phyloP scores from a whole-genome alignment of 2,797 vertebrate genomes.

The Sebastiscus albofasciatus region DNA sequence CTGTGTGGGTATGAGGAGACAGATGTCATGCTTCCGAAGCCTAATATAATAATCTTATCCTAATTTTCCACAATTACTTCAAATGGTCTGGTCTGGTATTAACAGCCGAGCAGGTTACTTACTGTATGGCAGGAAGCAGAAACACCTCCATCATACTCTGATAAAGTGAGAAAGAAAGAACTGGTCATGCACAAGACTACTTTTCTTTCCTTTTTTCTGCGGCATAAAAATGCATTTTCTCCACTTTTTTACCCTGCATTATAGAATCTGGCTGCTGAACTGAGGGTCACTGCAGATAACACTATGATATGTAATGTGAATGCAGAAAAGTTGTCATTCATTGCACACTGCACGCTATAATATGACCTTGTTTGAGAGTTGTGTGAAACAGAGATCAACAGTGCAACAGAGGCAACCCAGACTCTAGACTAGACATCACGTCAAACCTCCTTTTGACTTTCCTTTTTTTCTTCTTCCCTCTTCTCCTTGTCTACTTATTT shows the following conservation, averaged over 20 bases:
- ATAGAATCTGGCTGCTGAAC: neutral
- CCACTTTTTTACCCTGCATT: neutral
- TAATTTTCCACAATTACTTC: neutral
- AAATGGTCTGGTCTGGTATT: neutral
- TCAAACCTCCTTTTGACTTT: slow-evolving; percentile 58
- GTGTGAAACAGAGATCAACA: slow-evolving; percentile 56
- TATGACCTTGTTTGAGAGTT: slow-evolving; percentile 60
- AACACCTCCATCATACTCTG: neutral
- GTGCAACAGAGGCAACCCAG: slow-evolving; percentile 36
- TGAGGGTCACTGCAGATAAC: slow-evolving; percentile 34
- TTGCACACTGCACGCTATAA: neutral
- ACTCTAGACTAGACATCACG: slow-evolving; percentile 57
- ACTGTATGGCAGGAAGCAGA: neutral
- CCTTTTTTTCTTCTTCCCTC: slow-evolving; percentile 33
- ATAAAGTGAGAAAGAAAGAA: neutral
- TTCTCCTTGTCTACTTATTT: slow-evolving; percentile 68
- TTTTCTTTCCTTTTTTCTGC: neutral
- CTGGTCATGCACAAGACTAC: too few species aligned
- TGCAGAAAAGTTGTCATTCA: slow-evolving; percentile 38
- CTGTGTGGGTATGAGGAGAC: neutral
- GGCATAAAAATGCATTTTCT: slow-evolving; percentile 4
- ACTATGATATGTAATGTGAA: neutral
- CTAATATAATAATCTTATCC: neutral
- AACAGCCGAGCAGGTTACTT: neutral
- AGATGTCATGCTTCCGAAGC: neutral